These are phyloP conservation scores for human DNA, from an alignment of 2,113 vertebrate species.

Conservation along the genomic window DNA sequence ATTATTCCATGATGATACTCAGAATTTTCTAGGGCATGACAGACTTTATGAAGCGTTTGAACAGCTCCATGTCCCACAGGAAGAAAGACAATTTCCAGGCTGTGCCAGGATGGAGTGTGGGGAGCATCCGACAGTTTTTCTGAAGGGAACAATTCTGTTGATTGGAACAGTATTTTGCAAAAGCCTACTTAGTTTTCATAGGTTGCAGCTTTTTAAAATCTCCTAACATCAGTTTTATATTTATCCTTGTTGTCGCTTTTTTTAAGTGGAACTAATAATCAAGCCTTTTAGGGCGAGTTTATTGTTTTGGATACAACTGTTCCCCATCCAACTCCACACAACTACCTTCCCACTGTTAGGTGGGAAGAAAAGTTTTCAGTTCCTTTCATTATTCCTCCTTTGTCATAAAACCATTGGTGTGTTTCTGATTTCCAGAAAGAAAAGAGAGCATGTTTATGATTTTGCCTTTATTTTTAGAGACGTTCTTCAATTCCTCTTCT, in stretches of 20 bases:
- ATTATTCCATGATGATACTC: constrained; percentile 55
- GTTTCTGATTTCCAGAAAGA: constrained; percentile 70
- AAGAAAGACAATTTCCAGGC: constrained; percentile 56
- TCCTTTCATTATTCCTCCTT: constrained; percentile 63
- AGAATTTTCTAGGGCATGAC: constrained; percentile 51
- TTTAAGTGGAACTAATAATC: constrained; percentile 72
- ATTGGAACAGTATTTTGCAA: constrained; percentile 72
- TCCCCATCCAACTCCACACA: neutral
- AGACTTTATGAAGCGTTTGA: constrained; percentile 47
- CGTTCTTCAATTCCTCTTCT: constrained; percentile 58
- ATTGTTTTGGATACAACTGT: constrained; percentile 69
- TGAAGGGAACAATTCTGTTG: constrained; percentile 67
- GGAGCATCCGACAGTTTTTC: neutral
- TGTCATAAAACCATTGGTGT: constrained; percentile 62
- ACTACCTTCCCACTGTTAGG: constrained; percentile 64
- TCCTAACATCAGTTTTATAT: constrained; percentile 73
- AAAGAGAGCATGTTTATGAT: constrained; percentile 64
- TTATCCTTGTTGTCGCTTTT: constrained; percentile 59
- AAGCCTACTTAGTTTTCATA: constrained; percentile 66
- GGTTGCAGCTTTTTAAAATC: constrained; percentile 67
- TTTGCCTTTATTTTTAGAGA: constrained; percentile 78
- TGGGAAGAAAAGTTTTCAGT: constrained; percentile 60
- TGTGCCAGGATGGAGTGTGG: neutral
- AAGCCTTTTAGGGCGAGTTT: constrained; percentile 54
- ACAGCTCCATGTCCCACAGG: constrained; percentile 4